Evolutionary conservation across 2,113 vertebrate species (phyloP).

Genomic region (Aix galericulata): DNA sequence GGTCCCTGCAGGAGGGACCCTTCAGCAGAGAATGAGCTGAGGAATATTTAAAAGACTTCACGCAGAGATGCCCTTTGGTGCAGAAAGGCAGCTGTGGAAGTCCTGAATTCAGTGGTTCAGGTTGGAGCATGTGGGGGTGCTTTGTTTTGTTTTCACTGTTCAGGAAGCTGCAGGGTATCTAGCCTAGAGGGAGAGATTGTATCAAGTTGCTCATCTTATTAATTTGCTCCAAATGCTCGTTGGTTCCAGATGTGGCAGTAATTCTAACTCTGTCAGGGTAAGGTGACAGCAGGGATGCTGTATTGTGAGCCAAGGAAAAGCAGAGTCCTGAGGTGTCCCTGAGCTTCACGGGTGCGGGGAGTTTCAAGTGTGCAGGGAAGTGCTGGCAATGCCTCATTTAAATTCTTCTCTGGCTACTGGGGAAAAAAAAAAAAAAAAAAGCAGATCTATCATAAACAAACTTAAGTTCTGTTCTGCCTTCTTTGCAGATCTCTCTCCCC

Average conservation of each 20-base stretch:
- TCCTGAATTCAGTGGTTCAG: not conserved
- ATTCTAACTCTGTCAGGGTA: not conserved
- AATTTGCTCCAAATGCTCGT: not conserved
- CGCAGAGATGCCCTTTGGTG: not conserved
- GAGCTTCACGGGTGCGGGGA: not conserved
- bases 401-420: conserved; percentile 37
- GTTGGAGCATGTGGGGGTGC: not conserved
- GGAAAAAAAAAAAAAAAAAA: not conserved
- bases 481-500: conserved; percentile 19
- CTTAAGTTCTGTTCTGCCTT: conserved; percentile 52
- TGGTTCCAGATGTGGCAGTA: not conserved
- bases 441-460: conserved; percentile 59
- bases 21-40: not conserved
- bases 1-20: not conserved
- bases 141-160: not conserved
- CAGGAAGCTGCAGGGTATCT: not conserved
- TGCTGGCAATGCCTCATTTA: not conserved
- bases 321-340: not conserved
- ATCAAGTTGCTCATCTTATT: not conserved
- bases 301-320: not conserved
- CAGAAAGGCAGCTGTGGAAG: not conserved
- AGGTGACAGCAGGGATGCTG: not conserved
- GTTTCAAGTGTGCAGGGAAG: not conserved
- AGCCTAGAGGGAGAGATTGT: not conserved
- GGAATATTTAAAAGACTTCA: not conserved